These are phyloP conservation scores for Ceyx margarethae DNA, from an alignment of 2,113 vertebrate genomes.

Conservation along the genomic window DNA sequence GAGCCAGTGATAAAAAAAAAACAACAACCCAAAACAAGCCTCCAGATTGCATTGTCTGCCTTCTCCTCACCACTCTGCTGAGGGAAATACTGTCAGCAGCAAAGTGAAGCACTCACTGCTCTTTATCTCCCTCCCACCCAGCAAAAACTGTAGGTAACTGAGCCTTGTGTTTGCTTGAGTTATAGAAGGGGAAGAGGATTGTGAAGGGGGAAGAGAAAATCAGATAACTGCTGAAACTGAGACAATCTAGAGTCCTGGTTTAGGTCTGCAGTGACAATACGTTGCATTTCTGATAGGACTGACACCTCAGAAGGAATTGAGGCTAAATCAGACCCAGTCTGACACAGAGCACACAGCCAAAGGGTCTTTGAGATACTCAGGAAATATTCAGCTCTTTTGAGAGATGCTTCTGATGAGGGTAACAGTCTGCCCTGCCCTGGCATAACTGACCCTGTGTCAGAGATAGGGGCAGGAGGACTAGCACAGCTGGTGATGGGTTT, in stretches of 20 bases:
- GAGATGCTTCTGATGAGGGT: neutral
- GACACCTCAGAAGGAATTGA: neutral
- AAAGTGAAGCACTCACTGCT: conserved; percentile 35
- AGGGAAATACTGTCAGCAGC: conserved; percentile 46
- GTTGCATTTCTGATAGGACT: neutral
- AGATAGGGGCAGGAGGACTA: neutral
- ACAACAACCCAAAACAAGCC: neutral
- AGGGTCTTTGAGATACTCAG: neutral
- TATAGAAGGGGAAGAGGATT: conserved; percentile 36
- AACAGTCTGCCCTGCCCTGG: neutral
- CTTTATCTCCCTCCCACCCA: conserved; percentile 47
- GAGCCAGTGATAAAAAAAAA: conserved; percentile 13
- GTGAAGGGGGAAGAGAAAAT: conserved; percentile 56
- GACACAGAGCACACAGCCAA: neutral
- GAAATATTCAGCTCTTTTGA: neutral
- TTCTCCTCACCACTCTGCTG: conserved; percentile 1
- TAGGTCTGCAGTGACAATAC: neutral
- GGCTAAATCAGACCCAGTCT: neutral
- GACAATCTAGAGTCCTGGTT: neutral
- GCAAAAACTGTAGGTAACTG: neutral
- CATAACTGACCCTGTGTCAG: accelerated
- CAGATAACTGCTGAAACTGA: neutral
- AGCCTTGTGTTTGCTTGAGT: neutral
- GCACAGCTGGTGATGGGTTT: neutral
- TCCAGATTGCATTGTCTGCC: conserved; percentile 70